Evolutionary conservation across 2,797 vertebrate genomes (phyloP).

Genomic region (Moxostoma hubbsi): DNA sequence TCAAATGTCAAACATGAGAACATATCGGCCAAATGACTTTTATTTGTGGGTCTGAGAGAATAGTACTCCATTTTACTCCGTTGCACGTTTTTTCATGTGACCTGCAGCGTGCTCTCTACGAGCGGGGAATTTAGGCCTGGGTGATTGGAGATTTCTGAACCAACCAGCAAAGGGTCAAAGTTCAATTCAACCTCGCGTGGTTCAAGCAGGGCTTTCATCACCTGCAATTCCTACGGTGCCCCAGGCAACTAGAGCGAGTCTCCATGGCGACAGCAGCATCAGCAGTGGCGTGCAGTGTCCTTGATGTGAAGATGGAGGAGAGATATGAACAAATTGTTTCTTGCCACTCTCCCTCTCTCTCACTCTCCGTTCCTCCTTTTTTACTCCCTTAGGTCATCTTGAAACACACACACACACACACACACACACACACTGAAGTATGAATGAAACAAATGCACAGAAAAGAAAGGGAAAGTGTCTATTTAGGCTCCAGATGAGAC

Average conservation of each 20-base stretch:
- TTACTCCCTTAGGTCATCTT: constrained; percentile 46
- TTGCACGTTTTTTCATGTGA: neutral
- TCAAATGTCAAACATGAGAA: neutral
- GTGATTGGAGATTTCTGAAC: constrained; percentile 28
- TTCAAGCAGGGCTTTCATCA: constrained; percentile 51
- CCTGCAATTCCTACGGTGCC: constrained; percentile 53
- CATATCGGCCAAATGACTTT: neutral
- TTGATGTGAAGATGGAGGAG: constrained; percentile 75
- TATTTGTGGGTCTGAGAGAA: neutral
- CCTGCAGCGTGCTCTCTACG: neutral
- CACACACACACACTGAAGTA: constrained; percentile 23
- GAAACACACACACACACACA: constrained; percentile 33
- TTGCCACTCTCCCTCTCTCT: neutral
- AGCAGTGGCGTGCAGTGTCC: constrained; percentile 76
- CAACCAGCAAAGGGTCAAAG: constrained; percentile 47
- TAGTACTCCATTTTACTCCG: neutral
- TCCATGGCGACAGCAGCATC: constrained; percentile 80
- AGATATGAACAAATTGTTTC: constrained; percentile 68
- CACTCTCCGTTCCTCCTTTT: constrained; percentile 8
- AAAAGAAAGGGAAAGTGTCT: constrained; percentile 23
- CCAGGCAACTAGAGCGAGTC: constrained; percentile 71
- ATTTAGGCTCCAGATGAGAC: constrained; percentile 37
- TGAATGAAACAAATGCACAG: neutral
- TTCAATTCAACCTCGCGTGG: constrained; percentile 47
- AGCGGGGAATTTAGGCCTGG: constrained; percentile 5